Conservation (phyloP, 1,140 invertebrate species). For the Marisa cornuarietis region DNA sequence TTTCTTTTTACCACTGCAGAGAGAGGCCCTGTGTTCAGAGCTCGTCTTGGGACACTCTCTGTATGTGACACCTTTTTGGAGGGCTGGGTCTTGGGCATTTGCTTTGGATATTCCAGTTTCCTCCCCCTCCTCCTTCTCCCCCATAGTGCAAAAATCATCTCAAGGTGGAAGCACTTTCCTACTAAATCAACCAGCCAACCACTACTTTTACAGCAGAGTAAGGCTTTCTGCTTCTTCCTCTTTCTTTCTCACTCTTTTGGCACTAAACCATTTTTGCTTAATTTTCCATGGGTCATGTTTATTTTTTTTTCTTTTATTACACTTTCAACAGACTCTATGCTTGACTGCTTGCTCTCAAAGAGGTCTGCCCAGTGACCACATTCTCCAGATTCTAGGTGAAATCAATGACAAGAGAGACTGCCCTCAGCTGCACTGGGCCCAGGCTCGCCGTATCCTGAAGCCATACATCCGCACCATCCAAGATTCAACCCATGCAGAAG, state of each 20-base stretch:
- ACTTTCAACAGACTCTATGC: slow-evolving; percentile 36
- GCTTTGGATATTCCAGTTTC: no score
- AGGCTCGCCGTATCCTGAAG: slow-evolving; percentile 45
- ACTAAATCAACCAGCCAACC: no score
- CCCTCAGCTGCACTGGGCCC: slow-evolving; percentile 46
- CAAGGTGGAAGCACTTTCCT: no score
- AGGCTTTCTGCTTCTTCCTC: background rate
- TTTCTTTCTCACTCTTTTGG: background rate
- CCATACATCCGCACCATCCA: slow-evolving; percentile 38
- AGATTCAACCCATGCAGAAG: slow-evolving; percentile 14
- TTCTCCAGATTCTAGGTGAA: slow-evolving; percentile 44
- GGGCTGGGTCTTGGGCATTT: no score
- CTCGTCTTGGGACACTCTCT: no score
- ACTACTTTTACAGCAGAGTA: no score
- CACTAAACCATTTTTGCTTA: background rate
- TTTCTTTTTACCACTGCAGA: no score
- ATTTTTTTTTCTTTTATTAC: no score
- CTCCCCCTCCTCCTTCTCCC: no score
- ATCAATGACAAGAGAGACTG: slow-evolving; percentile 30
- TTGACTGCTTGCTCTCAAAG: slow-evolving; percentile 35
- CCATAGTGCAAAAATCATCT: no score
- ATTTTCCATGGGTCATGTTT: background rate
- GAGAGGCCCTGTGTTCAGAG: no score
- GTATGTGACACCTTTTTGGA: no score
- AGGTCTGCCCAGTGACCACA: slow-evolving; percentile 38